These are phyloP conservation scores for Centrocercus urophasianus DNA, from an alignment of 2,113 vertebrate genomes.

Conservation along the genomic window DNA sequence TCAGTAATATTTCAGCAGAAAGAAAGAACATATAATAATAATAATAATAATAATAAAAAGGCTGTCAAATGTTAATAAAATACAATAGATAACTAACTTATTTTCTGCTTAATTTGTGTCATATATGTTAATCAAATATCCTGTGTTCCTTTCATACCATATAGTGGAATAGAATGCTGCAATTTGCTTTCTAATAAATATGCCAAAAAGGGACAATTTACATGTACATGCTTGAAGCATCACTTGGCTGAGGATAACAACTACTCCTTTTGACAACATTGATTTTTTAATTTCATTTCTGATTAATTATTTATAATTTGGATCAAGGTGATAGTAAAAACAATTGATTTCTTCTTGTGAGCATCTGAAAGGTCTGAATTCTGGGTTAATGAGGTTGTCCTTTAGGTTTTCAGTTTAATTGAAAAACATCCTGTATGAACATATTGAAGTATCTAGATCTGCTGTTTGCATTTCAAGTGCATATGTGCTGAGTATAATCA, in stretches of 20 bases:
- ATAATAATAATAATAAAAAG: not conserved
- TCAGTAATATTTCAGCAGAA: not conserved
- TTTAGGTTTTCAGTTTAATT: conserved; percentile 35
- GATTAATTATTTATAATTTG: conserved; percentile 76
- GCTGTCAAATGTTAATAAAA: not conserved
- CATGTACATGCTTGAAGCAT: not conserved
- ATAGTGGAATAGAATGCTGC: not conserved
- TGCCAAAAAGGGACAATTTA: not conserved
- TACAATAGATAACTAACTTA: not conserved
- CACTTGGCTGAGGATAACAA: not conserved
- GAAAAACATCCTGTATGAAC: not conserved
- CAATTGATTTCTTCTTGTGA: conserved; percentile 71
- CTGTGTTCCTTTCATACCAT: not conserved
- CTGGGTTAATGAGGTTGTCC: conserved; percentile 26
- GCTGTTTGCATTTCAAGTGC: not conserved
- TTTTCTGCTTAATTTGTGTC: not conserved
- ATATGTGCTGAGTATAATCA: not conserved
- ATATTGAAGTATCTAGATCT: not conserved
- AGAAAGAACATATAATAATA: not conserved
- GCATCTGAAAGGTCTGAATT: conserved; percentile 16
- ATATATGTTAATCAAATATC: not conserved
- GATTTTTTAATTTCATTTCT: conserved; percentile 66
- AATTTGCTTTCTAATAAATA: conserved; percentile 31
- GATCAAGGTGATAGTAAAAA: conserved; percentile 69
- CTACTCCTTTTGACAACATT: conserved; percentile 32